These are phyloP conservation scores for Dorcus hopei DNA, from an alignment of 2,888 invertebrate species.

Conservation along the genomic window DNA sequence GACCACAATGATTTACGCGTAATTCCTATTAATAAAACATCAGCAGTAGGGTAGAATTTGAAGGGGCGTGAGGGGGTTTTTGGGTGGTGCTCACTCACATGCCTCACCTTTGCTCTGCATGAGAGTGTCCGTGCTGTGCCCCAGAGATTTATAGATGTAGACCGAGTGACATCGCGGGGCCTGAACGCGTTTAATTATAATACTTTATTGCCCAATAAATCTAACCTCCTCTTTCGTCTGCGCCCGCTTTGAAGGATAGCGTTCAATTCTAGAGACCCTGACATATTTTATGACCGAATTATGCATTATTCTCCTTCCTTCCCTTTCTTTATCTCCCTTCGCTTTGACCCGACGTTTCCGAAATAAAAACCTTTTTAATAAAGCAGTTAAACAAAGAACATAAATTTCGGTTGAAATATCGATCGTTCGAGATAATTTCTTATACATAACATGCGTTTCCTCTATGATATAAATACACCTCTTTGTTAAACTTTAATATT, in stretches of 20 bases:
- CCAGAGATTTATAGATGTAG: conserved; percentile 52
- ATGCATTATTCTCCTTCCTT: conserved; percentile 50
- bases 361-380: conserved; percentile 13
- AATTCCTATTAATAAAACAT: conserved; percentile 14
- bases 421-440: too few relatives aligned
- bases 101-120: conserved; percentile 57
- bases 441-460: too few relatives aligned
- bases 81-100: conserved; percentile 32
- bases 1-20: not conserved
- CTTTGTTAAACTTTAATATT: too few relatives aligned
- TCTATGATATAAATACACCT: too few relatives aligned
- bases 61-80: conserved; percentile 15
- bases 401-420: conserved; percentile 3
- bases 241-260: conserved; percentile 58
- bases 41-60: conserved; percentile 10
- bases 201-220: conserved; percentile 78
- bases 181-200: conserved; percentile 70
- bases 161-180: conserved; percentile 54
- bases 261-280: conserved; percentile 64
- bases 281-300: conserved; percentile 69
- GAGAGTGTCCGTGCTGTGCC: conserved; percentile 53
- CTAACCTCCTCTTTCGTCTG: conserved; percentile 55
- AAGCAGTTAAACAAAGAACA: conserved; percentile 17
- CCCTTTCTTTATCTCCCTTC: conserved; percentile 11
- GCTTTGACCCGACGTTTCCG: conserved; percentile 4